These are phyloP conservation scores for Tautogolabrus adspersus DNA, from an alignment of 2,113 vertebrate genomes.

Conservation along the genomic window DNA sequence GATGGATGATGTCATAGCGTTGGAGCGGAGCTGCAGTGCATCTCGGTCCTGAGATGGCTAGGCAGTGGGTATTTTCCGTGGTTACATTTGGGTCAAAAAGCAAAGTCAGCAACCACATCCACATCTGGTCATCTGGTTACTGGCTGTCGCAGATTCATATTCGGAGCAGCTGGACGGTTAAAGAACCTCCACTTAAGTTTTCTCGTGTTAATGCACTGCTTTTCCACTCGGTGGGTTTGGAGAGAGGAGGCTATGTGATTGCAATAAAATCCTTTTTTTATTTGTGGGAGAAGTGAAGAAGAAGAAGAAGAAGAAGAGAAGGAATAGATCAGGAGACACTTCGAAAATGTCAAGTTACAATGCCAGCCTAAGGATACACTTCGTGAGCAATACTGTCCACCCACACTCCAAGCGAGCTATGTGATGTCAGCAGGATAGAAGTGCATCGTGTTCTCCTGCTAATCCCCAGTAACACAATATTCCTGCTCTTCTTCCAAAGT, in stretches of 20 bases:
- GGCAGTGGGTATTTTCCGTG: conserved; percentile 71
- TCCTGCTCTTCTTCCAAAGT: conserved; percentile 47
- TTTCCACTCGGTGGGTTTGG: conserved; percentile 47
- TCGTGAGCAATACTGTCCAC: conserved; percentile 70
- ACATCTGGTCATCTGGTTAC: conserved; percentile 75
- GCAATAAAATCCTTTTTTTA: conserved; percentile 21
- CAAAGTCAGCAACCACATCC: conserved; percentile 76
- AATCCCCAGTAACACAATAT: conserved; percentile 50
- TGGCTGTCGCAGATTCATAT: conserved; percentile 51
- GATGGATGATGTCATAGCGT: conserved; percentile 64
- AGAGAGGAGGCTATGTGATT: conserved; percentile 5
- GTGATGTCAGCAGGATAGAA: conserved; percentile 72
- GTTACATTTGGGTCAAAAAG: conserved; percentile 68
- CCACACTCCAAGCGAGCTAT: conserved; percentile 62
- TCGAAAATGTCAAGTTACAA: conserved; percentile 67
- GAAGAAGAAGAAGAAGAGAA: conserved; percentile 14
- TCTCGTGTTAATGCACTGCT: conserved; percentile 42
- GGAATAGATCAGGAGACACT: conserved; percentile 52
- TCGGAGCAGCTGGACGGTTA: conserved; percentile 49
- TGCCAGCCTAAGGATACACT: conserved; percentile 63
- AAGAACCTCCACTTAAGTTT: conserved; percentile 51
- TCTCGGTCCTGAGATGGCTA: conserved; percentile 49
- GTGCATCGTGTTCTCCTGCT: conserved; percentile 54
- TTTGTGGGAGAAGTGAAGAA: background rate
- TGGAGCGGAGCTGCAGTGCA: conserved; percentile 24